Base-by-base conservation (phyloP, 2,888 invertebrate species). In the Iselma pallidipennis region DNA sequence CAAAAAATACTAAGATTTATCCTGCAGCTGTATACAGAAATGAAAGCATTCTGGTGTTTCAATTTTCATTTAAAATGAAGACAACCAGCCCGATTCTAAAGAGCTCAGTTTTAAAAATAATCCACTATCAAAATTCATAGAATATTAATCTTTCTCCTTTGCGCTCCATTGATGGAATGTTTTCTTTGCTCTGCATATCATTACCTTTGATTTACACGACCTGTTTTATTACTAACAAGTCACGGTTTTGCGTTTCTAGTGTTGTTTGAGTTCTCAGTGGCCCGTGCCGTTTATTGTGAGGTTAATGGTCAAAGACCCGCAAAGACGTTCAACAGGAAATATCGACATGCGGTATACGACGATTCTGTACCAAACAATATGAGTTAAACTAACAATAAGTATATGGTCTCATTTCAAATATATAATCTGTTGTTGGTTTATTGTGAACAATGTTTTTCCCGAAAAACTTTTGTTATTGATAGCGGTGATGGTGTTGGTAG, bases 241-340 rank as follows among this genome's bases (percentile, higher is more conserved):
- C 65, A 69, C 69, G 69, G 63, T 66, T 67, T 62, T 56, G 61
- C 60, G 58, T 68, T 63, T 63, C 63, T 55, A 63, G 55, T 70
- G 69, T 65, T 68, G 55, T 65, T 61, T 49, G 49, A 55, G 59
- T 62, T 58, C 62, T 61, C 57, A 58, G 57, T 66, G 59, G 65
- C 63, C 66, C 63, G 64, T 66, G 60, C 66, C 60, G 67, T 65
- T 66, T 63, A 65, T 66, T 69, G 66, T 66, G 66, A 68, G 68
- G 66, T 67, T 45, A 69, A 67, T 76, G 76, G 77, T 77, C 76
- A 77, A 77, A 77, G 77, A 76, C 76, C 77, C 72, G 71, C 70
- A 64, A 71, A 74, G 75, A 72, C 70, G 69, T 69, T 67, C 70
- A 74, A 76, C 76, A 76, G 76, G 76, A 76, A 75, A 76, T 75